Evolutionary conservation across 2,797 vertebrate species (phyloP).

Genomic region (Phoxinus dragarum): DNA sequence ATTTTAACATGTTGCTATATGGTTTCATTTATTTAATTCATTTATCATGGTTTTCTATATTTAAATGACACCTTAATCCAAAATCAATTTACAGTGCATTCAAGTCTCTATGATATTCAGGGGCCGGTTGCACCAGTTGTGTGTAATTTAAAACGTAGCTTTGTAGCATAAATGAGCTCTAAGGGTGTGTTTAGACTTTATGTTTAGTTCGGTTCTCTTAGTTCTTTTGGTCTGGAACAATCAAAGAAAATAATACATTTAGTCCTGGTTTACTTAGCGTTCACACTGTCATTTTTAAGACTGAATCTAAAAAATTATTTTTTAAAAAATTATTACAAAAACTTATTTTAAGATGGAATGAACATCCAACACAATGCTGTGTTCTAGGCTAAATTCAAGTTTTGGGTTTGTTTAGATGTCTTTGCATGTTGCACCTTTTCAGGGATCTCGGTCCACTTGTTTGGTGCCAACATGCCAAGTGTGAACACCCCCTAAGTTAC

Average conservation of each 20-base stretch:
- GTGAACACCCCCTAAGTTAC: neutral
- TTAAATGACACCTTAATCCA: neutral
- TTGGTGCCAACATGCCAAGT: no score
- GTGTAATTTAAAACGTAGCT: neutral
- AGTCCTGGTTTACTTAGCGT: neutral
- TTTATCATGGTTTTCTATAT: no score
- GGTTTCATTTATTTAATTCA: slow-evolving; percentile 8
- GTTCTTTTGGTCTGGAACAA: neutral
- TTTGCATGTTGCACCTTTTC: no score
- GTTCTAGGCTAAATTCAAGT: no score
- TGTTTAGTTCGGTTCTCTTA: neutral
- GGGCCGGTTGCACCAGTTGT: neutral
- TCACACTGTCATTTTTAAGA: no score
- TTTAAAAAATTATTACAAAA: no score
- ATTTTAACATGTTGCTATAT: neutral
- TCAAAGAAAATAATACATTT: neutral
- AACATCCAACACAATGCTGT: no score
- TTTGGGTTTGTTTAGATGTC: no score
- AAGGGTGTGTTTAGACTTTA: neutral
- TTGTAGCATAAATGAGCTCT: neutral
- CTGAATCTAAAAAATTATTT: no score
- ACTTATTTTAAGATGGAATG: no score
- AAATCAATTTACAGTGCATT: neutral
- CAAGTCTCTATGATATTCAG: neutral
- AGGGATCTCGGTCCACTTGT: no score